phyloP scores from a whole-genome alignment of 2,113 vertebrate genomes.

The Xiphias gladius region DNA sequence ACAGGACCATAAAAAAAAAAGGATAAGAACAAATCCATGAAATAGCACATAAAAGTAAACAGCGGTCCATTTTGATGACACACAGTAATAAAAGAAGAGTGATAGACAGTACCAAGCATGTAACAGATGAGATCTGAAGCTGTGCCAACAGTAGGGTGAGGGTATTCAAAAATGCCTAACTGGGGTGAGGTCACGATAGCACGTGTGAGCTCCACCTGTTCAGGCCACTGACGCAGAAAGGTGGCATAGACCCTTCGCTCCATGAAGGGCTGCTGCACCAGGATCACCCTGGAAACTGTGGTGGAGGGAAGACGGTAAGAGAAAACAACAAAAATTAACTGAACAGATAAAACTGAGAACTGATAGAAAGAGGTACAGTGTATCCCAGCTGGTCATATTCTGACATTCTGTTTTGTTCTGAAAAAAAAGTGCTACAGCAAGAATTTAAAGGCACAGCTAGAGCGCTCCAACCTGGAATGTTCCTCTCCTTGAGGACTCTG shows the following conservation, averaged over 20 bases:
- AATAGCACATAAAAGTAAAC: neutral
- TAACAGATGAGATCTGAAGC: constrained; percentile 41
- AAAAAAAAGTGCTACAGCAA: neutral
- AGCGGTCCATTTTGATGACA: neutral
- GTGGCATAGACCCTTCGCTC: neutral
- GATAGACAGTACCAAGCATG: constrained; percentile 51
- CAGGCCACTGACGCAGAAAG: neutral
- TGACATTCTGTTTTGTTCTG: neutral
- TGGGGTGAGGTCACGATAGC: neutral
- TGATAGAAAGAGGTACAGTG: neutral
- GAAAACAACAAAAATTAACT: neutral
- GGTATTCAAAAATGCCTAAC: neutral
- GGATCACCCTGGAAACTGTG: neutral
- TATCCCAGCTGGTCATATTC: neutral
- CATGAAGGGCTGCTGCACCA: neutral
- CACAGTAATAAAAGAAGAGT: neutral
- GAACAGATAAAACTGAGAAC: neutral
- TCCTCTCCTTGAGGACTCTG: neutral
- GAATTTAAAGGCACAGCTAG: neutral
- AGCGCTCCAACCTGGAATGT: neutral
- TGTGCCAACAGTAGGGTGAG: constrained; percentile 29
- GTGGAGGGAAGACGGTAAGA: neutral
- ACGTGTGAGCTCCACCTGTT: neutral
- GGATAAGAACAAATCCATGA: neutral
- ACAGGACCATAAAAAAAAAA: neutral